phyloP scores from a whole-genome alignment of 1,140 invertebrate species.

The Leptinotarsa defecta region DNA sequence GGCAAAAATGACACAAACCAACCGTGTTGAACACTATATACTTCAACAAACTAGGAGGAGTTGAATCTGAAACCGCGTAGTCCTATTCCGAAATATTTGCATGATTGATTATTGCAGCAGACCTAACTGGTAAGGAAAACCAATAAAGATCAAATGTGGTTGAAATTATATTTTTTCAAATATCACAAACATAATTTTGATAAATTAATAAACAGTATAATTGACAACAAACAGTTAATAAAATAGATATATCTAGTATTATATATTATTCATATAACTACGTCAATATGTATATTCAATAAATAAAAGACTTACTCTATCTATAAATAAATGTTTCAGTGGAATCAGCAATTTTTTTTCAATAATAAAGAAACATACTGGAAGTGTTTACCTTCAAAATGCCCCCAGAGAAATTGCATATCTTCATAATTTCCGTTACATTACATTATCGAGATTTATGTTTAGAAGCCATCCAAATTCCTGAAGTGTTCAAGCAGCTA shows the following conservation, averaged over 20 bases:
- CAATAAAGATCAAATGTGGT: too few species aligned
- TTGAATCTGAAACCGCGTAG: slow-evolving; percentile 69
- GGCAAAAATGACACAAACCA: slow-evolving; percentile 63
- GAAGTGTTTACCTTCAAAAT: too few species aligned
- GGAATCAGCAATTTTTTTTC: neutral
- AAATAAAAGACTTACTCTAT: slow-evolving; percentile 11
- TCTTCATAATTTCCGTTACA: too few species aligned
- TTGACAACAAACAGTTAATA: slow-evolving; percentile 23
- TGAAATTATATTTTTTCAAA: too few species aligned
- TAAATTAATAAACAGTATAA: slow-evolving; percentile 31
- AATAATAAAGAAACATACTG: too few species aligned
- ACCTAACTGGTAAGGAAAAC: neutral
- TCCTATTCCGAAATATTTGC: slow-evolving; percentile 78
- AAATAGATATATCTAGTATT: slow-evolving; percentile 25
- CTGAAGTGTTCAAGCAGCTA: too few species aligned
- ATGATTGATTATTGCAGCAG: slow-evolving; percentile 73
- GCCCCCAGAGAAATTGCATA: too few species aligned
- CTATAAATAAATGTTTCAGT: too few species aligned
- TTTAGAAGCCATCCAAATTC: too few species aligned
- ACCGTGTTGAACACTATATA: slow-evolving; percentile 70
- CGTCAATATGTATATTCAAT: slow-evolving; percentile 21
- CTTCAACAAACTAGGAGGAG: slow-evolving; percentile 69
- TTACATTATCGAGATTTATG: too few species aligned
- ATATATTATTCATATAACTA: slow-evolving; percentile 6
- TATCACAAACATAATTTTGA: slow-evolving; percentile 13